Percentiles rank a stretch among this genome's conserved stretches.
Evolutionary conservation across 2,888 invertebrate species (phyloP).

Genomic region (Antheraea assamensis): DNA sequence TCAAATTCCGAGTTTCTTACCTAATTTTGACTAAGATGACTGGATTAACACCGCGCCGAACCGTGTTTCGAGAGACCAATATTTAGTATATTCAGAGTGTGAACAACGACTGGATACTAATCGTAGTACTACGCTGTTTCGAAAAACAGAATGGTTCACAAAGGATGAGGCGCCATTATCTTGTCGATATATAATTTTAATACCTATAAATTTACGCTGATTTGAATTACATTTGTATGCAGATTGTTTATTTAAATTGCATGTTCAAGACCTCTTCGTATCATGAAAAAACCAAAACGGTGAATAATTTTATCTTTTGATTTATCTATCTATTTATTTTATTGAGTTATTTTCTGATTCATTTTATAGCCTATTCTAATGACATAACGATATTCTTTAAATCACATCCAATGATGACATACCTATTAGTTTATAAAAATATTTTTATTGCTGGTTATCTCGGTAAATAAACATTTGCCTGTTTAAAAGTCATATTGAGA

Average conservation of each 20-base stretch:
- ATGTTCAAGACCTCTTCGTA: not conserved
- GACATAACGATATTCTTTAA: not conserved
- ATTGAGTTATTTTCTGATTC: too few relatives aligned
- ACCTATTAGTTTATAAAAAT: not conserved
- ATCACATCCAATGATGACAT: not conserved
- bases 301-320: not conserved
- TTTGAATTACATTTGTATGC: not conserved
- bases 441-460: not conserved
- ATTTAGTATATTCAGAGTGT: too few relatives aligned
- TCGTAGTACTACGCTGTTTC: too few relatives aligned
- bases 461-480: not conserved
- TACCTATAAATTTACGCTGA: not conserved
- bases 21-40: too few relatives aligned
- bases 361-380: not conserved
- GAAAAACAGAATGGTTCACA: too few relatives aligned
- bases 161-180: too few relatives aligned
- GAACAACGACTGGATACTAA: too few relatives aligned
- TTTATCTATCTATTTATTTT: not conserved
- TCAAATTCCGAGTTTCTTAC: too few relatives aligned
- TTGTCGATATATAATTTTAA: too few relatives aligned
- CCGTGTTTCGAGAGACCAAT: too few relatives aligned
- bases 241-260: not conserved
- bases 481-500: constrained; percentile 14
- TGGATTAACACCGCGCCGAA: too few relatives aligned
- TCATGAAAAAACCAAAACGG: not conserved